These are phyloP conservation scores for Austrofundulus limnaeus DNA, from an alignment of 2,113 vertebrate species.

Conservation along the genomic window DNA sequence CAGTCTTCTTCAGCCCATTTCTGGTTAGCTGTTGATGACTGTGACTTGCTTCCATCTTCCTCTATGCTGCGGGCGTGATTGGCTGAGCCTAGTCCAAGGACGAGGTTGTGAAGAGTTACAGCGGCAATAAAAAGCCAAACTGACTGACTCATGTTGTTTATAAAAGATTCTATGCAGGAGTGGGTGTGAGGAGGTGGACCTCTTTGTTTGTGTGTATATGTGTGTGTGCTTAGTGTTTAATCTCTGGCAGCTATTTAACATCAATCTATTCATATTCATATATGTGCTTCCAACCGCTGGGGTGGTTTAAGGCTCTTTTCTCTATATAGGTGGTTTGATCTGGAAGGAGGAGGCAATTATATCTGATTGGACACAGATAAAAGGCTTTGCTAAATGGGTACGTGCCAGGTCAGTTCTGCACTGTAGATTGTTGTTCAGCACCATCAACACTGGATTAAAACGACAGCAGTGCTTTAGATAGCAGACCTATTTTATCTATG, in stretches of 20 bases:
- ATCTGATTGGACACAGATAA: conserved; percentile 69
- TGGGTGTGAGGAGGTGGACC: conserved; percentile 77
- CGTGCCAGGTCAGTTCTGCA: conserved; percentile 45
- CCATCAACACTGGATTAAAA: conserved; percentile 32
- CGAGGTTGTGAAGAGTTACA: conserved; percentile 52
- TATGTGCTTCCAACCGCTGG: conserved; percentile 51
- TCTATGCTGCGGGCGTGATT: conserved; percentile 44
- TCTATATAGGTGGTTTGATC: conserved; percentile 52
- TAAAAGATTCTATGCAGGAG: conserved; percentile 64
- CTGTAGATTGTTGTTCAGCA: conserved; percentile 20
- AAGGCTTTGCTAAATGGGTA: conserved; percentile 48
- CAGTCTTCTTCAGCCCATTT: conserved; percentile 49
- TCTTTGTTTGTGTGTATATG: conserved; percentile 70
- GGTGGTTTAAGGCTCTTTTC: conserved; percentile 46
- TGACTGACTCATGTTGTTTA: conserved; percentile 68
- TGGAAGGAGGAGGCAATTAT: conserved; percentile 64
- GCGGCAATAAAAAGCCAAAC: conserved; percentile 62
- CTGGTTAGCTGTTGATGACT: conserved; percentile 60
- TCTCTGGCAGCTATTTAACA: conserved; percentile 73
- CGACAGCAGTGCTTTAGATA: conserved; percentile 32
- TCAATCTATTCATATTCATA: conserved; percentile 68
- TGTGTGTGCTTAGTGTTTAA: conserved; percentile 57
- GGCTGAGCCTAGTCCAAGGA: conserved; percentile 67
- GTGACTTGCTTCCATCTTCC: conserved; percentile 42
- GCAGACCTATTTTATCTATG: conserved; percentile 8